Conservation (phyloP, 2,888 invertebrate genomes). For the Masnerella sp. region DNA sequence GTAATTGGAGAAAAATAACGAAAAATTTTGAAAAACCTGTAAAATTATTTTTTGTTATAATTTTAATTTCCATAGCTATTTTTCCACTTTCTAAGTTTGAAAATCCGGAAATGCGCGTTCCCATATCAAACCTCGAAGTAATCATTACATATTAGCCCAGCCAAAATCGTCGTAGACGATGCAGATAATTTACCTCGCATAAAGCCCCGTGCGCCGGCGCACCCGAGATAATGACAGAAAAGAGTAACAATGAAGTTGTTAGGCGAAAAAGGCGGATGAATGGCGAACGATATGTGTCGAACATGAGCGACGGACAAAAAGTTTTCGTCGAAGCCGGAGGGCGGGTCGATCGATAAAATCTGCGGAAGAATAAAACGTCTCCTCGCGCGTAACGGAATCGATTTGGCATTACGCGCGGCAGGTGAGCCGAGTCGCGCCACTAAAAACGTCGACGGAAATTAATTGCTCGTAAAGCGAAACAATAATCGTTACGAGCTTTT, state of each 20-base stretch:
- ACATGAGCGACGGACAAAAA: not conserved
- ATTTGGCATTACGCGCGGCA: slow-evolving; percentile 56
- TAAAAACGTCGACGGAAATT: slow-evolving; percentile 70
- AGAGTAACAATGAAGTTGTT: slow-evolving; percentile 44
- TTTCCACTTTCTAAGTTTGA: too few species aligned
- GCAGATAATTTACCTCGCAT: too few species aligned
- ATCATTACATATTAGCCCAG: too few species aligned
- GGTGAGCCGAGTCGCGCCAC: slow-evolving; percentile 51
- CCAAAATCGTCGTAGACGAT: too few species aligned
- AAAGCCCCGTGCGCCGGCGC: too few species aligned
- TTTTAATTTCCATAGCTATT: too few species aligned
- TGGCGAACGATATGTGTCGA: slow-evolving; percentile 33
- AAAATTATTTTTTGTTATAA: too few species aligned
- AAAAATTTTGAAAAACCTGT: too few species aligned
- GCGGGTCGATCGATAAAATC: slow-evolving; percentile 59
- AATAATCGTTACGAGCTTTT: slow-evolving; percentile 66
- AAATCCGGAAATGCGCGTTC: too few species aligned
- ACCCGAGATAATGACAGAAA: slow-evolving; percentile 35
- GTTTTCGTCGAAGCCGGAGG: not conserved
- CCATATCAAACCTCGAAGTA: too few species aligned
- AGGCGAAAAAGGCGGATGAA: slow-evolving; percentile 30
- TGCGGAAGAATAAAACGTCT: slow-evolving; percentile 62
- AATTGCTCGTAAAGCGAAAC: slow-evolving; percentile 68
- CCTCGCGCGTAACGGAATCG: slow-evolving; percentile 61
- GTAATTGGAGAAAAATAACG: too few species aligned